These are phyloP conservation scores for Drosophila sechellia DNA, from an alignment of 1,140 invertebrate genomes.

Conservation along the genomic window DNA sequence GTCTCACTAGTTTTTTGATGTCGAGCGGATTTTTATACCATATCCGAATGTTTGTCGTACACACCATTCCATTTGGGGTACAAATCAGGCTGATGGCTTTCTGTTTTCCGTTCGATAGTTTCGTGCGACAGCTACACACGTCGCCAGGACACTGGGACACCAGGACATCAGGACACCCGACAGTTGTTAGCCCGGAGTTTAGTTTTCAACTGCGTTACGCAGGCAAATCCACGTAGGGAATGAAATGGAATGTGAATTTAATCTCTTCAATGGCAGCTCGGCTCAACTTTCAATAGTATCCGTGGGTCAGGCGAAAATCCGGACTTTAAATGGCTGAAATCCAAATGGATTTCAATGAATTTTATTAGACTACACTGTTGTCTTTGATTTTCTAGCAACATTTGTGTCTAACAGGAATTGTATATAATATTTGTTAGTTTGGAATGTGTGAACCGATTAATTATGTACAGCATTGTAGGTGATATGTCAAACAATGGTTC, in stretches of 20 bases:
- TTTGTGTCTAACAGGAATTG: too few species aligned
- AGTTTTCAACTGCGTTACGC: constrained; percentile 25
- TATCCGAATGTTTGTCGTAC: constrained; percentile 36
- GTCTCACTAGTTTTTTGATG: constrained; percentile 48
- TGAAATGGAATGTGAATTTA: constrained; percentile 33
- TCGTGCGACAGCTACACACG: constrained; percentile 24
- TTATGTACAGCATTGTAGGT: too few species aligned
- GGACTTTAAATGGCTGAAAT: constrained; percentile 5
- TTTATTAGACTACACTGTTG: background rate
- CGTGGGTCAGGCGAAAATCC: background rate
- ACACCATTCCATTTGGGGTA: constrained; percentile 15
- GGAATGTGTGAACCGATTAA: too few species aligned
- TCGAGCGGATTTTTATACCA: constrained; percentile 32
- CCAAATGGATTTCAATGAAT: background rate
- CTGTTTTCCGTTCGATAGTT: constrained; percentile 49
- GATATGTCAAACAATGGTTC: too few species aligned
- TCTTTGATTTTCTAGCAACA: background rate
- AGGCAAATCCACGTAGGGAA: constrained; percentile 22
- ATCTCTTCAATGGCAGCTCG: constrained; percentile 20
- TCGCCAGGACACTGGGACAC: constrained; percentile 14
- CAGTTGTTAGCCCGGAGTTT: constrained; percentile 30
- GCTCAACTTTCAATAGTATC: constrained; percentile 19
- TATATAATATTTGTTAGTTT: too few species aligned
- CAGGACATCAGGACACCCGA: constrained; percentile 4
- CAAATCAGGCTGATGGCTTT: constrained; percentile 51